A percentile compares a stretch with the other conserved stretches of the same genome.
Evolutionary conservation across 92 coral and sea anemone genomes (phyloP).

Genomic region (Palythoa grandiflora): DNA sequence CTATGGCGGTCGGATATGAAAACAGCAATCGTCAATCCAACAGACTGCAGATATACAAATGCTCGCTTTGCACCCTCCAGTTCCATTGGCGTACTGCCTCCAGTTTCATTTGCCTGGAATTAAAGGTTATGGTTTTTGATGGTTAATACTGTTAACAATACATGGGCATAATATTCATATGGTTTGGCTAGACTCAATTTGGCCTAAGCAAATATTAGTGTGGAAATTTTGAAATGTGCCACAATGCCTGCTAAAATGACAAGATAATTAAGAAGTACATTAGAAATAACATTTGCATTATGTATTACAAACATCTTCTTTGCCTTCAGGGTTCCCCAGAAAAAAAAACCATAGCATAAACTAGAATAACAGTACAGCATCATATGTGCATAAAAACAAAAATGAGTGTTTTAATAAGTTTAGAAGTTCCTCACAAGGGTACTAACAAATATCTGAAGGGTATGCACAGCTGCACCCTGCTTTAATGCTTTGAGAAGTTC

Average conservation of each 20-base stretch:
- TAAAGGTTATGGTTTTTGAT: not conserved
- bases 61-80: slow-evolving; percentile 69
- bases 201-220: too few species aligned
- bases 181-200: too few species aligned
- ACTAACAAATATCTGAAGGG: not conserved
- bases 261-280: not conserved
- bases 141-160: too few species aligned
- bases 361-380: not conserved
- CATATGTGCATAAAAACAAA: not conserved
- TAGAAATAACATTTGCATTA: not conserved
- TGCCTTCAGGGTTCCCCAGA: not conserved
- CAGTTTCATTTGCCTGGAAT: slow-evolving; percentile 65
- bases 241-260: not conserved
- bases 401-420: too few species aligned
- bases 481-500: not conserved
- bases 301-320: not conserved
- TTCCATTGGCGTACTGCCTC: slow-evolving; percentile 63
- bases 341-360: not conserved
- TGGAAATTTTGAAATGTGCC: not conserved
- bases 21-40: slow-evolving; percentile 27
- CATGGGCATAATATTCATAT: too few species aligned
- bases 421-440: not conserved
- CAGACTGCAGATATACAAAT: slow-evolving; percentile 42
- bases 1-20: slow-evolving; percentile 35
- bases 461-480: not conserved